These are phyloP conservation scores for Leptoteleia sp. DNA, from an alignment of 1,140 invertebrate genomes.

Conservation along the genomic window DNA sequence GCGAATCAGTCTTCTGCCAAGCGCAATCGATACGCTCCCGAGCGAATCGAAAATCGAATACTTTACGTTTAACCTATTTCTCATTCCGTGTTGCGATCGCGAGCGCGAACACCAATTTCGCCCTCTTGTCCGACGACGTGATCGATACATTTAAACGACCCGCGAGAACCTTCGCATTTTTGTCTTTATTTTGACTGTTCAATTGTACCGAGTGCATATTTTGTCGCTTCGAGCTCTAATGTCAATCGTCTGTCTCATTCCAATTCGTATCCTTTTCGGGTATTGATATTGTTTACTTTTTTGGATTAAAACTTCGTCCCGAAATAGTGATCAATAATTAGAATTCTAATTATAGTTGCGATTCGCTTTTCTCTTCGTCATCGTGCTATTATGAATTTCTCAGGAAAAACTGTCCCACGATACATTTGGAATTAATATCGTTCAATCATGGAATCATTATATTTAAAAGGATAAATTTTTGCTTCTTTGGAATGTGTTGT, in stretches of 20 bases:
- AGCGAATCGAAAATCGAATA: constrained; percentile 46
- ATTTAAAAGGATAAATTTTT: too few species aligned
- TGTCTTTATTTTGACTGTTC: not conserved
- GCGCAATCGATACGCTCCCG: constrained; percentile 16
- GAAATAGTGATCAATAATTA: constrained; percentile 36
- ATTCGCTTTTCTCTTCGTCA: constrained; percentile 8
- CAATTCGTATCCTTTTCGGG: too few species aligned
- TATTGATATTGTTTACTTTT: constrained; percentile 47
- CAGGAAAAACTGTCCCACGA: too few species aligned
- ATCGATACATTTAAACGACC: constrained; percentile 45
- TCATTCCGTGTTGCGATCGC: constrained; percentile 10
- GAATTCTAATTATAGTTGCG: constrained; percentile 19
- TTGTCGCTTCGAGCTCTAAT: too few species aligned
- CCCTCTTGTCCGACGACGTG: constrained; percentile 4
- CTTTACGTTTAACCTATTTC: constrained; percentile 66
- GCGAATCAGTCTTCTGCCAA: not conserved
- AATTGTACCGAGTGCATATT: too few species aligned
- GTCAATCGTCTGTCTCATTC: too few species aligned
- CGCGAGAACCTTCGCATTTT: too few species aligned
- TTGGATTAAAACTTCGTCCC: too few species aligned
- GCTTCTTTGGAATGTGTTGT: too few species aligned
- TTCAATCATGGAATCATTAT: too few species aligned
- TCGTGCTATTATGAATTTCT: too few species aligned
- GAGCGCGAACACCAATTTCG: constrained; percentile 5
- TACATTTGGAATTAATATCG: too few species aligned